phyloP scores from a whole-genome alignment of 2,888 invertebrate genomes.

The Siphlonurus alternatus region DNA sequence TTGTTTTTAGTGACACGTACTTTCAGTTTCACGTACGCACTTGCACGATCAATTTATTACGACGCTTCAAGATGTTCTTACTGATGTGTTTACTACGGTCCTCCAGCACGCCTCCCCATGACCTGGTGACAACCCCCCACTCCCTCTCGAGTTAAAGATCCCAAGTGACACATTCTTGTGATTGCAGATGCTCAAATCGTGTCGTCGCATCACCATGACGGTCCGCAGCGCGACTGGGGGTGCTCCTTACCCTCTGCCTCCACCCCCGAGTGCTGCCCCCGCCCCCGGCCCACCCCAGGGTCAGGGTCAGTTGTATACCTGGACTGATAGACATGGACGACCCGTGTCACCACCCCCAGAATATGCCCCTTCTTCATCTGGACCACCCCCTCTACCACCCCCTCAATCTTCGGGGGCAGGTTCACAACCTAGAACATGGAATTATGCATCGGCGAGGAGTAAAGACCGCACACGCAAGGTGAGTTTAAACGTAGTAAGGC shows the following conservation, averaged over 20 bases:
- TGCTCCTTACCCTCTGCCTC: constrained; percentile 5
- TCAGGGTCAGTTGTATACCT: constrained; percentile 45
- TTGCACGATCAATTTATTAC: no score
- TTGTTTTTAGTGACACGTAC: no score
- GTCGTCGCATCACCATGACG: constrained; percentile 75
- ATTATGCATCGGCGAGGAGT: constrained; percentile 31
- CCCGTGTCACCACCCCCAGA: constrained; percentile 73
- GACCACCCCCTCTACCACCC: constrained; percentile 23
- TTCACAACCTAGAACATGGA: constrained; percentile 21
- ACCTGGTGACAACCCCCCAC: no score
- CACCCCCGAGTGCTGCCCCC: constrained; percentile 25
- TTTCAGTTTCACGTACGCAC: no score
- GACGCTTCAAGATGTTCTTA: no score
- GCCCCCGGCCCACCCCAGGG: constrained; percentile 30
- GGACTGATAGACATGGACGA: constrained; percentile 85
- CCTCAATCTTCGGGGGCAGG: constrained; percentile 19
- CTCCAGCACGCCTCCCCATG: no score
- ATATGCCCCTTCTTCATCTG: constrained; percentile 25
- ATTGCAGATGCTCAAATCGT: constrained; percentile 76
- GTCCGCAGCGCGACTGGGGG: constrained; percentile 49
- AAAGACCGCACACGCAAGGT: constrained; percentile 44
- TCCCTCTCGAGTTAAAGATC: no score
- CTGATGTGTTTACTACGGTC: no score
- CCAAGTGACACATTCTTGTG: no score
- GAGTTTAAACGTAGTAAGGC: constrained; percentile 20